A percentile compares a stretch with the other conserved stretches of the same genome.
Evolutionary conservation across 2,797 vertebrate species (phyloP).

Genomic region (Rhinophrynus dorsalis): DNA sequence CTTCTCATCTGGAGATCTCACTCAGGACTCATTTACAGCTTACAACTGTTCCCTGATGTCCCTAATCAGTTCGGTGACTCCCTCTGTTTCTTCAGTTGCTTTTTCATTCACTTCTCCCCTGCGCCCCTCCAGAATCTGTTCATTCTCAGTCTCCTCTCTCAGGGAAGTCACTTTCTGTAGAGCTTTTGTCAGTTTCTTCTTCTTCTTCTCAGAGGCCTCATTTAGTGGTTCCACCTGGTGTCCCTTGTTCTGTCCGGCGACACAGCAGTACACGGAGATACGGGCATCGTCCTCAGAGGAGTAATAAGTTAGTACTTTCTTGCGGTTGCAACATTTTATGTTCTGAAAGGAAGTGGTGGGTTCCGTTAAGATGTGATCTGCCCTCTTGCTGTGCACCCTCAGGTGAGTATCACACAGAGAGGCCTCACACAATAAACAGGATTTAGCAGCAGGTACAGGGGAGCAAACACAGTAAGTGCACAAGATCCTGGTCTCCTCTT

Average conservation of each 20-base stretch:
- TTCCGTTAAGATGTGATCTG: constrained; percentile 56
- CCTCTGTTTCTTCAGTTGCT: no score
- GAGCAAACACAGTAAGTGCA: no score
- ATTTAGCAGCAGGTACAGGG: constrained; percentile 57
- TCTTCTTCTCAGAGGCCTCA: constrained; percentile 68
- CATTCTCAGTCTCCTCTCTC: not conserved
- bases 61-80: not conserved
- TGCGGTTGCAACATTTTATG: constrained; percentile 59
- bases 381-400: constrained; percentile 61
- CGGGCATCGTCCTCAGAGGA: constrained; percentile 62
- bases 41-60: not conserved
- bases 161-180: constrained; percentile 56
- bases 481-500: not conserved
- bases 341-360: constrained; percentile 19
- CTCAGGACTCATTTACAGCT: not conserved
- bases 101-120: not conserved
- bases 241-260: constrained; percentile 61
- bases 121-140: not conserved
- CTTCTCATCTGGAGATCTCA: no score
- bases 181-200: constrained; percentile 54
- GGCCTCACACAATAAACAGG: constrained; percentile 68
- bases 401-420: constrained; percentile 67
- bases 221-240: constrained; percentile 67
- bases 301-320: constrained; percentile 62
- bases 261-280: constrained; percentile 63